These are phyloP conservation scores for Thripadectes ignobilis DNA, from an alignment of 2,797 vertebrate species.

Conservation along the genomic window DNA sequence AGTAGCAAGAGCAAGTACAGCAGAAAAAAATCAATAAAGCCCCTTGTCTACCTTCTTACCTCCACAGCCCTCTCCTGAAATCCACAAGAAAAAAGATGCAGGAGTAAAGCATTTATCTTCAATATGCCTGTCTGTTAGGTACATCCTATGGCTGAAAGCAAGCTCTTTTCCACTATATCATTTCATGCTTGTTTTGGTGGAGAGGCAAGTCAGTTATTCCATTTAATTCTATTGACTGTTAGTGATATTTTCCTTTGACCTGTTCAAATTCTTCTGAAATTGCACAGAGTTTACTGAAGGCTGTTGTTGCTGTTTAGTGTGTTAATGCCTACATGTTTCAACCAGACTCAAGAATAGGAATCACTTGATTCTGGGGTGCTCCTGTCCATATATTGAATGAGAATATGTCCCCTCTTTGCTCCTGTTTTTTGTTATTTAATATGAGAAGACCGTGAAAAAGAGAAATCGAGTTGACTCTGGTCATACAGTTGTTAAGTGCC, in stretches of 20 bases:
- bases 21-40: constrained; percentile 40
- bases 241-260: background rate
- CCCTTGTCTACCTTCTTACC: constrained; percentile 12
- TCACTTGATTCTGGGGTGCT: background rate
- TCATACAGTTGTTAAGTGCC: background rate
- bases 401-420: background rate
- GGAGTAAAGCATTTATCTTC: constrained; percentile 14
- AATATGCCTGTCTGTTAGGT: background rate
- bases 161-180: background rate
- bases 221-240: background rate
- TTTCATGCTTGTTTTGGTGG: constrained; percentile 12
- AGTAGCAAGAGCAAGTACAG: background rate
- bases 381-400: background rate
- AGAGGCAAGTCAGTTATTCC: background rate
- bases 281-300: background rate
- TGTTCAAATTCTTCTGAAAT: background rate
- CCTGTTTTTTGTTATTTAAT: background rate
- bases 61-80: constrained; percentile 8
- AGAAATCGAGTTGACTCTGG: background rate
- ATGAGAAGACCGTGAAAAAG: background rate
- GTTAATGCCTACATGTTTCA: background rate
- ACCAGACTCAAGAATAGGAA: background rate
- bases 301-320: background rate
- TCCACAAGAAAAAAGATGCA: background rate
- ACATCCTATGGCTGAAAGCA: background rate